Base-by-base conservation (phyloP, 2,888 invertebrate species). In the Boloria euphrosyne region DNA sequence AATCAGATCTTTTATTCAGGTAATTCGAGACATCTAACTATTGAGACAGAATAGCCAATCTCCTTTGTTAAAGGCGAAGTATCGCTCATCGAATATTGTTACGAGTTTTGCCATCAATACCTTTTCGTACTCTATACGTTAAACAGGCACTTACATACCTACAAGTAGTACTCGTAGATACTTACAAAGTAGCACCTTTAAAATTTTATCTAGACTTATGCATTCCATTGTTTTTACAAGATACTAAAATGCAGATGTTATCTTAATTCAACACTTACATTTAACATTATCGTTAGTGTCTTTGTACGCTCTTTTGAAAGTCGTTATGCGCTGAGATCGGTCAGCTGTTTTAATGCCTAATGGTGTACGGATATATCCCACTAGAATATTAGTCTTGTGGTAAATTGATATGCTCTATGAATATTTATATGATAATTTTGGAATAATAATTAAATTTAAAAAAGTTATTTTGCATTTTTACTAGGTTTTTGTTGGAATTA, bases 221-320 rank as follows among this genome's bases (percentile, higher is more conserved):
- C 31, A 38, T 38, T 38, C 7, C 10, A 38, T 38, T 38, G 31
- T 38, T 38, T 31, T 38, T 38, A 38, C 10, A 38, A 38, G 31
- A 38, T 38, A 38, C 31, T 38, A 38, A 31, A 38, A 27, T 10
- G n/a, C 22, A 17, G 43, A 16, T 62, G 47, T 55, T 63, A 62
- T 63, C 38, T 49, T 63, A 63, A 49, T 43, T 50, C 22, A 57
- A 63, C 16, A 43, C 43, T 55, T n/a, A 43, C 17, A 43, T 49
- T 18, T 43, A 62, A 22, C 16, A 49, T 46, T 38, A 49, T 54
- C 17, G 49, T 13, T 55, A 22, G 38, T 55, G 16, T 27, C 63
- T 57, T 63, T 63, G 63, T 63, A 38, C 18, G 17, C 14, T 50
- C 10, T 14, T 43, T 44, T 13, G 47, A 51, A 22, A 57, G 50